Evolutionary conservation across 2,113 vertebrate genomes (phyloP).

Genomic region (Oncorhynchus clarkii): DNA sequence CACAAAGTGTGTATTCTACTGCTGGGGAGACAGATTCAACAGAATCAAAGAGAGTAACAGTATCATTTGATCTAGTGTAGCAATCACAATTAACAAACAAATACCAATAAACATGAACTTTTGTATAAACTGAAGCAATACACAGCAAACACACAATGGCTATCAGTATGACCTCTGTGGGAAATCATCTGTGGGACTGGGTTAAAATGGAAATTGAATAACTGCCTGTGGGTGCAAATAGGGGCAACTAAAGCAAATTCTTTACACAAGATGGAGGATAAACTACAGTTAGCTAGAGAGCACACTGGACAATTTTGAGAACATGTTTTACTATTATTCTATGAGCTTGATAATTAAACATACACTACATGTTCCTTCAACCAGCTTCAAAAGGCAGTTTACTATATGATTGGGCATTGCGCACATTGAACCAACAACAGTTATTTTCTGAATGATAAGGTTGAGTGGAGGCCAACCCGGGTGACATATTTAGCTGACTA

Average conservation of each 20-base stretch:
- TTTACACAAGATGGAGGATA: neutral
- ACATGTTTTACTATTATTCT: neutral
- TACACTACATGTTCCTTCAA: slow-evolving; percentile 14
- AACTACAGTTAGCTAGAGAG: slow-evolving; percentile 13
- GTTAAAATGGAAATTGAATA: neutral
- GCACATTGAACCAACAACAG: slow-evolving; percentile 9
- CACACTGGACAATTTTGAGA: neutral
- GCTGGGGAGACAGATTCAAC: neutral
- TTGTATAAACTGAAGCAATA: slow-evolving; percentile 7
- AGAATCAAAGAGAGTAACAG: slow-evolving; percentile 19
- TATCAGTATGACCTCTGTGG: neutral
- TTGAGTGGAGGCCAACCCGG: slow-evolving; percentile 6
- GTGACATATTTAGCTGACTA: neutral
- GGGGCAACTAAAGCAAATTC: slow-evolving; percentile 12
- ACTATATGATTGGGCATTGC: slow-evolving; percentile 8
- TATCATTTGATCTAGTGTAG: slow-evolving; percentile 23
- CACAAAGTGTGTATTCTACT: slow-evolving; percentile 10
- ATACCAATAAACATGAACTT: slow-evolving; percentile 15
- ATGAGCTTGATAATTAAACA: slow-evolving; percentile 6
- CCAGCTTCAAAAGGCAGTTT: slow-evolving; percentile 38
- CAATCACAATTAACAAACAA: slow-evolving; percentile 37
- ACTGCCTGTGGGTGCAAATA: neutral
- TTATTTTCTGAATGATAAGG: slow-evolving; percentile 2
- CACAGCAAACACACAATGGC: neutral
- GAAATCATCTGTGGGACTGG: slow-evolving; percentile 3